Evolutionary conservation across 2,888 invertebrate species (phyloP).

Genomic region (Molorchus minor): DNA sequence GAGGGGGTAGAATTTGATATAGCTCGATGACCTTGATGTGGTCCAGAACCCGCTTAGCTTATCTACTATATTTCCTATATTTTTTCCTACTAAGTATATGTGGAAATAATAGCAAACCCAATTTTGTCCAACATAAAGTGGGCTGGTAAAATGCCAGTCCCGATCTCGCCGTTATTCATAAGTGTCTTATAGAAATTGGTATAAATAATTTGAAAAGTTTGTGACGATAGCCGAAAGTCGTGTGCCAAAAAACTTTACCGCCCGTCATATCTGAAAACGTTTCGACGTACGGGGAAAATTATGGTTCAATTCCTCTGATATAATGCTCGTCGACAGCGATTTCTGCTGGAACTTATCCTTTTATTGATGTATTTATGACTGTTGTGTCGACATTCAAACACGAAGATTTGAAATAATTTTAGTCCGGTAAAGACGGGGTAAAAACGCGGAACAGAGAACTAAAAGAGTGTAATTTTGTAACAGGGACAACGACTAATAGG

Average conservation of each 20-base stretch:
- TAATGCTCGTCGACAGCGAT: constrained; percentile 32
- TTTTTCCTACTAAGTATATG: too few species aligned
- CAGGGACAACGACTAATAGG: too few species aligned
- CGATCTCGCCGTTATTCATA: constrained; percentile 35
- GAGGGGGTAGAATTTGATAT: too few species aligned
- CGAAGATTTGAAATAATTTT: too few species aligned
- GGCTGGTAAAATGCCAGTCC: constrained; percentile 33
- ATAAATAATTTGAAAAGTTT: constrained; percentile 32
- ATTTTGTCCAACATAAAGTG: constrained; percentile 21
- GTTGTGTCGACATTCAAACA: constrained; percentile 13
- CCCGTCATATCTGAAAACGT: constrained; percentile 30
- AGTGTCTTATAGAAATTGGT: constrained; percentile 29
- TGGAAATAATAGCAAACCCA: too few species aligned
- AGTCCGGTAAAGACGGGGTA: too few species aligned
- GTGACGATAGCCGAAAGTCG: constrained; percentile 10
- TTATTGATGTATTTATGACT: constrained; percentile 23
- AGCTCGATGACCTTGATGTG: too few species aligned
- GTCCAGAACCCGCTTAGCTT: too few species aligned
- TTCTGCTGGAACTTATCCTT: constrained; percentile 7
- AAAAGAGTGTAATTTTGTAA: too few species aligned
- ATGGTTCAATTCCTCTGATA: constrained; percentile 32
- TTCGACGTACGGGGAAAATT: constrained; percentile 31
- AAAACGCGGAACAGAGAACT: too few species aligned
- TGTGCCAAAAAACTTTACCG: constrained; percentile 32
- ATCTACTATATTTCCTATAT: too few species aligned